These are phyloP conservation scores for human (Homo sapiens) DNA, from an alignment of 2,113 vertebrate species.

Conservation along the genomic window GRCh38 chr3:173830001-173830500, in stretches of 20 bases:
- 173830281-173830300: slow-evolving; percentile 69
- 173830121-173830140: slow-evolving; percentile 62
- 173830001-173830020: background rate
- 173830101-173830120: slow-evolving; percentile 50
- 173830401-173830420: slow-evolving; percentile 81
- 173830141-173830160: slow-evolving; percentile 12
- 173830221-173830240: slow-evolving; percentile 77
- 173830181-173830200: slow-evolving; percentile 77
- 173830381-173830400: slow-evolving; percentile 74
- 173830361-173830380: slow-evolving; percentile 78
- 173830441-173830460: slow-evolving; percentile 75
- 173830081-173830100: slow-evolving; percentile 60
- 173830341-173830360: slow-evolving; percentile 81
- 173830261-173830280: slow-evolving; percentile 61
- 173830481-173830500: slow-evolving; percentile 75
- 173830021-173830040: background rate
- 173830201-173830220: slow-evolving; percentile 78
- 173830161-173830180: slow-evolving; percentile 77
- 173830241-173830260: slow-evolving; percentile 70
- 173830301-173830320: slow-evolving; percentile 78
- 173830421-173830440: slow-evolving; percentile 83
- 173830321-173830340: slow-evolving; percentile 75
- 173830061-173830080: slow-evolving; percentile 70
- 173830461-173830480: slow-evolving; percentile 72
- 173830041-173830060: slow-evolving; percentile 52